Conservation (phyloP, 2,797 vertebrate species). For the Pachyuromys duprasi region DNA sequence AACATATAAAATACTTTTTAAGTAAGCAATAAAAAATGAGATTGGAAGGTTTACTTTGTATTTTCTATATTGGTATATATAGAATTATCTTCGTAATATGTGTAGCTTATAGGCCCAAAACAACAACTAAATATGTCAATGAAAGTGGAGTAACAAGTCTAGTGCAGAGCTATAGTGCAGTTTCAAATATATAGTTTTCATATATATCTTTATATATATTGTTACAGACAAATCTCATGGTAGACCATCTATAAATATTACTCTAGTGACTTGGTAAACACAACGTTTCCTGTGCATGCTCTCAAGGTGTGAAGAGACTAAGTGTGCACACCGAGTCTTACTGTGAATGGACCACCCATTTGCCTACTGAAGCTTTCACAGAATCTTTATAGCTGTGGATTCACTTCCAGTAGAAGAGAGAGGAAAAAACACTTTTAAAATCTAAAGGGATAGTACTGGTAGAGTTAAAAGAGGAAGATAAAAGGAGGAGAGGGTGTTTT, state of each 20-base stretch:
- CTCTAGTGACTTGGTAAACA: not conserved
- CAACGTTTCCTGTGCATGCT: not conserved
- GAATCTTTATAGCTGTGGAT: not conserved
- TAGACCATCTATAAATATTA: not conserved
- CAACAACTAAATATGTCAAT: not conserved
- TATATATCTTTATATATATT: not conserved
- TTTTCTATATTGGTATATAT: not conserved
- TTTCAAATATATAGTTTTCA: not conserved
- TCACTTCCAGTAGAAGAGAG: not conserved
- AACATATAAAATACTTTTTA: not conserved
- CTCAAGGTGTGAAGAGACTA: not conserved
- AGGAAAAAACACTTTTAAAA: not conserved
- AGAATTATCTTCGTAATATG: constrained; percentile 3
- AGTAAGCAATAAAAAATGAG: not conserved
- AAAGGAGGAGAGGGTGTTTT: not conserved
- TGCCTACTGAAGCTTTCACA: not conserved
- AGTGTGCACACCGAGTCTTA: not conserved
- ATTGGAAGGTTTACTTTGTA: constrained; percentile 8
- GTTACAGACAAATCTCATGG: not conserved
- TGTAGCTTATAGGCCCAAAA: not conserved
- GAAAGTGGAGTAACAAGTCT: not conserved
- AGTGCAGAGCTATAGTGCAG: not conserved
- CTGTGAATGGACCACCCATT: not conserved
- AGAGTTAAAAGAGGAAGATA: not conserved
- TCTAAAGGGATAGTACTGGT: not conserved